Evolutionary conservation across 2,113 vertebrate genomes (phyloP).

Genomic region (Eolophus roseicapilla): DNA sequence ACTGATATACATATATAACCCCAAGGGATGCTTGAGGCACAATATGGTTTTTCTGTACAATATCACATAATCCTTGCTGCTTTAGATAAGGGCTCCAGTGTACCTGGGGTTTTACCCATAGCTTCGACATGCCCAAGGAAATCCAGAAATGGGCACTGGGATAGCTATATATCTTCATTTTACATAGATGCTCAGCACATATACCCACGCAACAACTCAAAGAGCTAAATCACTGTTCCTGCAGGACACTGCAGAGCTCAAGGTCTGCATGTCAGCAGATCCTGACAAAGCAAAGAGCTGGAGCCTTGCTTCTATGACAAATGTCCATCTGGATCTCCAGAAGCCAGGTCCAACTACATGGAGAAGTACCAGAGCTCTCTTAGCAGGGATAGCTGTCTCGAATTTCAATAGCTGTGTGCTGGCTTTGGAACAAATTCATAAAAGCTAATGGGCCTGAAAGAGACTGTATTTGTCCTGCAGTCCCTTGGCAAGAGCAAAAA

Average conservation of each 20-base stretch:
- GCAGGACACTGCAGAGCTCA: not conserved
- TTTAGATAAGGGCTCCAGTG: not conserved
- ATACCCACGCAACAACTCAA: not conserved
- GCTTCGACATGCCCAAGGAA: not conserved
- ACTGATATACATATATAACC: not conserved
- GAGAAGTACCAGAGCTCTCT: conserved; percentile 7
- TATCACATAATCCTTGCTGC: not conserved
- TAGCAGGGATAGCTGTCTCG: not conserved
- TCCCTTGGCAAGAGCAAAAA: conserved; percentile 37
- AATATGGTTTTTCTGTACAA: not conserved
- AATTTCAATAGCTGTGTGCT: conserved; percentile 10
- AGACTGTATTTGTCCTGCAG: conserved; percentile 54
- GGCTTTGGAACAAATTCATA: conserved; percentile 50
- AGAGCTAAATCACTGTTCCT: not conserved
- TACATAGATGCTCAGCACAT: not conserved
- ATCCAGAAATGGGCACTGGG: not conserved
- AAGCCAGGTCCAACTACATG: not conserved
- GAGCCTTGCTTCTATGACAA: not conserved
- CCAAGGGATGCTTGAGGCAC: not conserved
- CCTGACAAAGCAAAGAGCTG: not conserved
- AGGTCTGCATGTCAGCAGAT: not conserved
- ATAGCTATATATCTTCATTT: not conserved
- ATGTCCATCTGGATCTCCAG: not conserved
- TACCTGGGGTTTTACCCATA: not conserved
- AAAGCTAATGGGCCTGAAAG: conserved; percentile 58